phyloP scores from a whole-genome alignment of 1,140 invertebrate genomes.

The Lepidotrigona ventralis region DNA sequence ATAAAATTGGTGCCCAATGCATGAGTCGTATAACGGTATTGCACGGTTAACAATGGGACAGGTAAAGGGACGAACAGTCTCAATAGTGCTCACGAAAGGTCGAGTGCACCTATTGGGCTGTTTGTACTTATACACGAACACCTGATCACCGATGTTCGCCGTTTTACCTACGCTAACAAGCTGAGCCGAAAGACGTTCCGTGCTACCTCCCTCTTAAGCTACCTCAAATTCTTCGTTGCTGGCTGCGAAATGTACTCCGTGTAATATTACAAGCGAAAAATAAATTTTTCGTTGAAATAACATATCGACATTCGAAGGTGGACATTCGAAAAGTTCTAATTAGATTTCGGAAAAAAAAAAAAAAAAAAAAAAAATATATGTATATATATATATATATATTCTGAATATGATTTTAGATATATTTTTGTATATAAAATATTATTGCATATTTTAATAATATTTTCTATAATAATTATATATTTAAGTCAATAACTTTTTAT shows the following conservation, averaged over 20 bases:
- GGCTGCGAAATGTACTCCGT: not conserved
- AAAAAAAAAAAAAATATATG: too few species aligned
- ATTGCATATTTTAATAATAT: too few species aligned
- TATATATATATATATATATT: too few species aligned
- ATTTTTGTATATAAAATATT: too few species aligned
- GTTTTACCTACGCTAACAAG: not conserved
- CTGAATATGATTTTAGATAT: too few species aligned
- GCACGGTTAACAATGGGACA: conserved; percentile 64
- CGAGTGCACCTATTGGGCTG: conserved; percentile 8
- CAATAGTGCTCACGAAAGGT: conserved; percentile 32
- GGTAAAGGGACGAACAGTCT: conserved; percentile 55
- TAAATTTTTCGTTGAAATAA: too few species aligned
- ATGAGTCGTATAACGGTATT: conserved; percentile 67
- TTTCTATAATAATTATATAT: too few species aligned
- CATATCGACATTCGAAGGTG: too few species aligned
- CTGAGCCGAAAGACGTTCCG: not conserved
- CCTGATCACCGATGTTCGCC: not conserved
- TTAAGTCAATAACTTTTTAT: too few species aligned
- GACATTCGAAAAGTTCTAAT: too few species aligned
- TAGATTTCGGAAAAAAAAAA: too few species aligned
- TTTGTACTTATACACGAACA: conserved; percentile 9
- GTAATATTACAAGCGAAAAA: not conserved
- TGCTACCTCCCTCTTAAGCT: too few species aligned
- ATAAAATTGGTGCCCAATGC: conserved; percentile 75
- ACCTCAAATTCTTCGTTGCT: not conserved